Evolutionary conservation across 2,113 vertebrate species (phyloP).

Genomic region (Neodontobutis hainanensis): DNA sequence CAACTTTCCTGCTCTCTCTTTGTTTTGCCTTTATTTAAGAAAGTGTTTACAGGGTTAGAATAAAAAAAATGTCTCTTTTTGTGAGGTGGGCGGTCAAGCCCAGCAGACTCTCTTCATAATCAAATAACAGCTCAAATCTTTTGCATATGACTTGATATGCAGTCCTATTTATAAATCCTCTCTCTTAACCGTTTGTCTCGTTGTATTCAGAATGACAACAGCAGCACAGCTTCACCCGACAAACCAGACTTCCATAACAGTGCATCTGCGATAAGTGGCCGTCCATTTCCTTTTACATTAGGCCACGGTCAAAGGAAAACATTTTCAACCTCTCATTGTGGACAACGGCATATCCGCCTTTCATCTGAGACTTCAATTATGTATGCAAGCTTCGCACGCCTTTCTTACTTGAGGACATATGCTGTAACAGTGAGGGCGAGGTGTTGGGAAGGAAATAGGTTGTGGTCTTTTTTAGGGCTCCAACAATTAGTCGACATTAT

Average conservation of each 20-base stretch:
- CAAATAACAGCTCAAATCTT: conserved; percentile 27
- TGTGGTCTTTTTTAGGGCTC: not conserved
- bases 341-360: conserved; percentile 55
- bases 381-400: conserved; percentile 54
- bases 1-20: too few species aligned
- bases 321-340: conserved; percentile 46
- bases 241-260: conserved; percentile 60
- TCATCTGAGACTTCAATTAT: conserved; percentile 71
- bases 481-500: too few species aligned
- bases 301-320: conserved; percentile 44
- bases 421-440: conserved; percentile 13
- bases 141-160: conserved; percentile 14
- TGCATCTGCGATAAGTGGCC: conserved; percentile 63
- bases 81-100: not conserved
- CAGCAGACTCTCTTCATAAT: conserved; percentile 9
- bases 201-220: conserved; percentile 33
- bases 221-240: conserved; percentile 24
- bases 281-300: conserved; percentile 74
- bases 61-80: not conserved
- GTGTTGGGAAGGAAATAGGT: conserved; percentile 30
- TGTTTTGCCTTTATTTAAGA: not conserved
- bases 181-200: conserved; percentile 38
- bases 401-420: conserved; percentile 57
- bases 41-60: not conserved
- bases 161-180: conserved; percentile 46